Base-by-base conservation (phyloP, 2,113 vertebrate species). In the Chaenocephalus aceratus region DNA sequence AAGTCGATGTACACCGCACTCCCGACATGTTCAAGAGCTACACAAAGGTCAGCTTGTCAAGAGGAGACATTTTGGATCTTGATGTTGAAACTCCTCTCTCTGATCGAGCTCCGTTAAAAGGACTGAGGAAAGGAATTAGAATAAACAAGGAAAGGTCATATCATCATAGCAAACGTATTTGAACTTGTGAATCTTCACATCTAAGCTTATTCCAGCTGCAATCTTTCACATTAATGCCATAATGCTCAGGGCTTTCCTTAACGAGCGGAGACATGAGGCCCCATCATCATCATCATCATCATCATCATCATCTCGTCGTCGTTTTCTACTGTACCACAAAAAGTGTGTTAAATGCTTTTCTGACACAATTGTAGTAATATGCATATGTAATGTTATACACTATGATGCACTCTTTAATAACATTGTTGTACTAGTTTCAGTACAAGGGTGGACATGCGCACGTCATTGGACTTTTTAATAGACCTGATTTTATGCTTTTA, bases 21-120 rank as follows among this genome's bases (percentile, higher is more conserved):
- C 11, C 51, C 5, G 23, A 59, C 21, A 54, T 56, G 51, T 67
- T 48, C 10, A 5, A 57, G 62, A 72, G 63, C 67, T 67, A 79
- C 76, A 74, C 60, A 69, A 85, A 79, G 83, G 80, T 87, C 79
- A 83, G 72, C 58, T 65, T 79, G 62, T 80, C 67, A 70, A 65
- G 79, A 80, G 54, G 34, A 72, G 65, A 75, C 63, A 63, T 70
- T 79, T 86, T 16, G 18, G 23, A 53, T 26, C 62, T 56, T 77
- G 67, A 59, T 62, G 60, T 74, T 52, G 41, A 41, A 72, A 82
- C 26, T 41, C 58, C 56, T 72, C 67, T 71, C 52, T 71, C 82
- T 69, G 78, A 82, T 82, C 70, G 82, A 63, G 30, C 16, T 18
- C 0, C 1, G 51, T 34, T 7, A n/a, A 36, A 23, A 23, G 44